Conservation (phyloP, 2,797 vertebrate species). For the Tarsius wallacei region DNA sequence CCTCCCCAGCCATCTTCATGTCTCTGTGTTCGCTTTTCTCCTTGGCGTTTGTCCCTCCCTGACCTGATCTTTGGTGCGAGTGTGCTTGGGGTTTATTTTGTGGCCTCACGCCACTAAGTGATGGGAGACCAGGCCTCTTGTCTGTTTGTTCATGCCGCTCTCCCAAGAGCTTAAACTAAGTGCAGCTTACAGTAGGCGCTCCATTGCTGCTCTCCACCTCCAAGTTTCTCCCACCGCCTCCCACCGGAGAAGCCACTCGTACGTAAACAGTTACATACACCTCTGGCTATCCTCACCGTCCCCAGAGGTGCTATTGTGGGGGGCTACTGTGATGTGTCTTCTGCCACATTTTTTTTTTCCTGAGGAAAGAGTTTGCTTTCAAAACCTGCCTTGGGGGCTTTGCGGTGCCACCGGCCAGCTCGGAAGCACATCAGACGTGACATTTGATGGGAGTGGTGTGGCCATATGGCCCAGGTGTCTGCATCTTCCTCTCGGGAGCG, state of each 20-base stretch:
- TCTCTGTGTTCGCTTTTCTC: not conserved
- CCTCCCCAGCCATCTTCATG: not conserved
- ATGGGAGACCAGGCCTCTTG: not conserved
- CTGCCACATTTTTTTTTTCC: not conserved
- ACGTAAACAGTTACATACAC: not conserved
- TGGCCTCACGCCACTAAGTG: not conserved
- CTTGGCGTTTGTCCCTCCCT: not conserved
- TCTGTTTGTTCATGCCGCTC: not conserved
- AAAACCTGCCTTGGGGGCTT: slow-evolving; percentile 61
- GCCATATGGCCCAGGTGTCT: slow-evolving; percentile 55
- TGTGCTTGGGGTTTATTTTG: not conserved
- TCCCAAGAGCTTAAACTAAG: not conserved
- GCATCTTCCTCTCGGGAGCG: slow-evolving; percentile 36
- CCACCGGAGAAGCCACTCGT: not conserved
- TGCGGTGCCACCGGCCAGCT: slow-evolving; percentile 47
- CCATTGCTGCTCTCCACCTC: not conserved
- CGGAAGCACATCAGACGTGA: slow-evolving; percentile 62
- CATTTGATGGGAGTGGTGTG: not conserved
- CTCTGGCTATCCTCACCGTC: not conserved
- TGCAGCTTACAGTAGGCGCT: not conserved
- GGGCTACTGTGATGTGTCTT: not conserved
- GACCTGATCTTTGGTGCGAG: not conserved
- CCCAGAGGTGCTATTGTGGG: not conserved
- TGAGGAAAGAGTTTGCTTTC: slow-evolving; percentile 58
- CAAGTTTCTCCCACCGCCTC: not conserved